A percentile compares a stretch with the other conserved stretches of the same genome.
phyloP scores from a whole-genome alignment of 1,140 invertebrate genomes.

The Diachasmimorpha longicaudata region DNA sequence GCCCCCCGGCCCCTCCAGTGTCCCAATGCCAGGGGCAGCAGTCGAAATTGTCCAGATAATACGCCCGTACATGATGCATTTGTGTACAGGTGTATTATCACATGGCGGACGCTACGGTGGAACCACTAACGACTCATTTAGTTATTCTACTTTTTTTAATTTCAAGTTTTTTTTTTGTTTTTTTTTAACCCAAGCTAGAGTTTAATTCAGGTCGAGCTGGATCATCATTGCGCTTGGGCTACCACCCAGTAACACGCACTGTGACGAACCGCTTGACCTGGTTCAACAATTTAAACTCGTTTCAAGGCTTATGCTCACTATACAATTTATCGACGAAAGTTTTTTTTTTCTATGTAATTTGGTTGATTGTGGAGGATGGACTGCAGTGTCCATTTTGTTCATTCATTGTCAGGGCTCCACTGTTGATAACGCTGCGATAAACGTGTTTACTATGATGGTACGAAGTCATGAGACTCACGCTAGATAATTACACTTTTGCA shows the following conservation, averaged over 20 bases:
- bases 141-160: constrained; percentile 6
- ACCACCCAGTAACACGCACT: not conserved
- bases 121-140: constrained; percentile 11
- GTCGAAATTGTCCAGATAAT: not conserved
- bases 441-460: not conserved
- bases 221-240: constrained; percentile 7
- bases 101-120: not conserved
- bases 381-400: not conserved
- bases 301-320: not conserved
- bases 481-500: not conserved
- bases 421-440: not conserved
- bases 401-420: constrained; percentile 8
- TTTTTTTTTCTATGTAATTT: not conserved
- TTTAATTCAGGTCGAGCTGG: constrained; percentile 24
- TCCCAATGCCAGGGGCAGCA: not conserved
- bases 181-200: not conserved
- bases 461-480: constrained; percentile 25
- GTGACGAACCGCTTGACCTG: constrained; percentile 26
- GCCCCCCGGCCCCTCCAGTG: not conserved
- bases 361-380: not conserved
- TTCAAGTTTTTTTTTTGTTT: not conserved
- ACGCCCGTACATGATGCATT: not conserved
- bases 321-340: not conserved
- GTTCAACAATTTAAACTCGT: not conserved
- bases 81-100: not conserved